phyloP scores from a whole-genome alignment of 2,888 invertebrate species.

The Dromius quadrimaculatus region DNA sequence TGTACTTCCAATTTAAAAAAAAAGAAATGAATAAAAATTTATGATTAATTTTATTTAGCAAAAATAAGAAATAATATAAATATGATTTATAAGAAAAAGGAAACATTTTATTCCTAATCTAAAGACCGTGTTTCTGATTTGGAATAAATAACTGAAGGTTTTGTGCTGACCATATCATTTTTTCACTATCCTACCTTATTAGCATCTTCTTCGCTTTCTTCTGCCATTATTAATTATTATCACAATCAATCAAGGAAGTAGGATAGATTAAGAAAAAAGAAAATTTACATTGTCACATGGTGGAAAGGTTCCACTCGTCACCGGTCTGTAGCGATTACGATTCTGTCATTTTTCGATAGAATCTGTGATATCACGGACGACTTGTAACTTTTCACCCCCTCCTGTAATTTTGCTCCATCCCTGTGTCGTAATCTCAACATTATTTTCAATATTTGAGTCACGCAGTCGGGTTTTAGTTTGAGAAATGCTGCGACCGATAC shows the following conservation, averaged over 20 bases:
- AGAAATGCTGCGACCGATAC: slow-evolving; percentile 25
- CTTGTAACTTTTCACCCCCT: slow-evolving; percentile 36
- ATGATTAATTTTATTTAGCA: too few relatives aligned
- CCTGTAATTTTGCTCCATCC: slow-evolving; percentile 24
- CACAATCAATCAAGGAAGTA: background rate
- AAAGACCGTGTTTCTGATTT: too few relatives aligned
- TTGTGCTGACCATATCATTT: too few relatives aligned
- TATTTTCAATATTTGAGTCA: slow-evolving; percentile 43
- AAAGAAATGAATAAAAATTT: too few relatives aligned
- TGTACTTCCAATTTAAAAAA: too few relatives aligned
- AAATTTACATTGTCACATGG: background rate
- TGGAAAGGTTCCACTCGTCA: background rate
- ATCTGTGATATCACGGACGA: slow-evolving; percentile 37
- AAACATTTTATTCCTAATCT: too few relatives aligned
- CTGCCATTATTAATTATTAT: slow-evolving; percentile 11
- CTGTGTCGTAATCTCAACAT: slow-evolving; percentile 39
- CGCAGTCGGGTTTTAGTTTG: slow-evolving; percentile 27
- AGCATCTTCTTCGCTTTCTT: slow-evolving; percentile 25
- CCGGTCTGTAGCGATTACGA: slow-evolving; percentile 19
- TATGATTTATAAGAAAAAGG: too few relatives aligned
- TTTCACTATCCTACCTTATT: slow-evolving; percentile 29
- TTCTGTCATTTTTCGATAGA: slow-evolving; percentile 44
- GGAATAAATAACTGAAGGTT: too few relatives aligned
- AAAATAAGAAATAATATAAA: too few relatives aligned
- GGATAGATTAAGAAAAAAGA: background rate